Percentiles rank a stretch among this genome's conserved stretches.
These are phyloP conservation scores for Dendroctonus ponderosae DNA, from an alignment of 1,140 invertebrate genomes.

Conservation along the genomic window DNA sequence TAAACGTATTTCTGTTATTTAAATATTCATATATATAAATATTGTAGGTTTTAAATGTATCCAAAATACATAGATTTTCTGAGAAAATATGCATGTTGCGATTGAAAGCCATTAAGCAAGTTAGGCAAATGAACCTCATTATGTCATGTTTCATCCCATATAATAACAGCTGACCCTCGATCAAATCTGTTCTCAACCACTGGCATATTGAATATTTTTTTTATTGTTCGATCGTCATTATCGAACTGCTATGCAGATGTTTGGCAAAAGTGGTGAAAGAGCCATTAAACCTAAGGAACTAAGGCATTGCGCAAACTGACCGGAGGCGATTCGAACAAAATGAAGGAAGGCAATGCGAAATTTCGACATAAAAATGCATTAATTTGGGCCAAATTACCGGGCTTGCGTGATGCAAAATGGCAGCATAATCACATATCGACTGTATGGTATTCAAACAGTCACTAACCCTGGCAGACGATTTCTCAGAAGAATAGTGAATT, in stretches of 20 bases:
- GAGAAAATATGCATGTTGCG: no score
- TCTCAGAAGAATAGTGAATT: constrained; percentile 4
- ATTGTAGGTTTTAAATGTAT: no score
- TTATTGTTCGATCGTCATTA: neutral
- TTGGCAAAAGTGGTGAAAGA: constrained; percentile 6
- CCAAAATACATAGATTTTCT: no score
- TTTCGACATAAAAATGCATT: constrained; percentile 12
- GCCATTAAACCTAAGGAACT: neutral
- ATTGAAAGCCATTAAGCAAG: no score
- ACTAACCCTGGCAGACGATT: constrained; percentile 8
- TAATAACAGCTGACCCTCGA: no score
- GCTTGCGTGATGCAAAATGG: constrained; percentile 10
- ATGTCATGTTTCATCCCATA: no score
- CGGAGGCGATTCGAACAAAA: neutral
- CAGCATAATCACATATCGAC: constrained; percentile 1
- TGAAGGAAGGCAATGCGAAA: constrained; percentile 1
- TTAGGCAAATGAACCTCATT: no score
- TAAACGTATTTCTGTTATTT: no score
- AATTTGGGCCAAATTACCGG: constrained; percentile 12
- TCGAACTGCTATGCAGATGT: constrained; percentile 12
- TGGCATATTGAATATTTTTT: constrained; percentile 1
- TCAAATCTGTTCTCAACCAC: neutral
- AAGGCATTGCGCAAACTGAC: constrained; percentile 2
- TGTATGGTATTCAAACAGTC: constrained; percentile 1
- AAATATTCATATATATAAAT: no score